A percentile compares a stretch with the other conserved stretches of the same genome.
Conservation (phyloP, 2,888 invertebrate species). For the Elgonia sp. region DNA sequence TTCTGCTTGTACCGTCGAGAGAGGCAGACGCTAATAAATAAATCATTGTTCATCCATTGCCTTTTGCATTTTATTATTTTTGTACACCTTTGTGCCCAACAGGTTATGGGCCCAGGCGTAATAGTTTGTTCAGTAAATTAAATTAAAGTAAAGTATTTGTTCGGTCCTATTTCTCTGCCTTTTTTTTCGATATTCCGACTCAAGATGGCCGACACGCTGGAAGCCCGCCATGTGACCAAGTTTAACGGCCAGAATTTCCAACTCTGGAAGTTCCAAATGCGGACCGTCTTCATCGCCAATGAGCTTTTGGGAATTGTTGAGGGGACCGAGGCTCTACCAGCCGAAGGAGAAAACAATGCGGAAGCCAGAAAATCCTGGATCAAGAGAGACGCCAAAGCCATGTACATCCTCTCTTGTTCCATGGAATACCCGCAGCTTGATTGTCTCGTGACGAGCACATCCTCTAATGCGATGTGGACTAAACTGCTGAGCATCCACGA, state of each 20-base stretch:
- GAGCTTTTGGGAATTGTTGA: constrained; percentile 62
- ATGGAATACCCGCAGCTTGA: constrained; percentile 58
- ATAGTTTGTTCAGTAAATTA: too few relatives aligned
- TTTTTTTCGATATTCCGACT: too few relatives aligned
- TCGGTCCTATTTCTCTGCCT: too few relatives aligned
- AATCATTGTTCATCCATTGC: too few relatives aligned
- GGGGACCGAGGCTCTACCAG: constrained; percentile 12
- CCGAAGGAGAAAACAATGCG: not conserved
- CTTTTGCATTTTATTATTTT: too few relatives aligned
- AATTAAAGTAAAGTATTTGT: too few relatives aligned
- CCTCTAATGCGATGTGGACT: constrained; percentile 58
- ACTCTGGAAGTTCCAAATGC: constrained; percentile 78
- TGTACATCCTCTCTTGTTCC: constrained; percentile 49
- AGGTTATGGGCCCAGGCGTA: too few relatives aligned
- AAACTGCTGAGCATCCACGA: constrained; percentile 55
- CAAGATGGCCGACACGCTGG: constrained; percentile 55
- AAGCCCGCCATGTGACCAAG: too few relatives aligned
- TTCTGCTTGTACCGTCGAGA: too few relatives aligned
- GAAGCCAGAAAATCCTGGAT: constrained; percentile 16
- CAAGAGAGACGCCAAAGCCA: constrained; percentile 55
- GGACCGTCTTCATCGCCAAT: constrained; percentile 67
- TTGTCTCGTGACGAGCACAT: constrained; percentile 49
- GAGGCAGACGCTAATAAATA: too few relatives aligned
- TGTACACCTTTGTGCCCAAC: too few relatives aligned
- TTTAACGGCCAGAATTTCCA: constrained; percentile 72